These are phyloP conservation scores for Aphaenogaster ashmeadi DNA, from an alignment of 1,140 invertebrate species.

Conservation along the genomic window DNA sequence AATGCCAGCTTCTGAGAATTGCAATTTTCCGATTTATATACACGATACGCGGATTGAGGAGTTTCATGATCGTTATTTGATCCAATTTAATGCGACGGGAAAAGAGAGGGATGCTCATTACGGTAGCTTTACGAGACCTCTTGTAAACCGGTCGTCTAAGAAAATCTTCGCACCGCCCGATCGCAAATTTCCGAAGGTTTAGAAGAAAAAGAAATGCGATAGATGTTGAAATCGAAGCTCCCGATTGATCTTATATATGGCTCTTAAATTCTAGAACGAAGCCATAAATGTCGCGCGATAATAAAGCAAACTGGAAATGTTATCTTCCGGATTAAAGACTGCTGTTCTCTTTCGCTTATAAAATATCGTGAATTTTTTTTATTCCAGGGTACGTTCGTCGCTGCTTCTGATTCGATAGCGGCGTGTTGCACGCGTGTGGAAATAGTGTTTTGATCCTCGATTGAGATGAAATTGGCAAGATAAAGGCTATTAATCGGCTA, in stretches of 20 bases:
- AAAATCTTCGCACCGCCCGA: not conserved
- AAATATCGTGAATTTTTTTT: not conserved
- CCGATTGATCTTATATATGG: not conserved
- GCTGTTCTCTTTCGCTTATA: not conserved
- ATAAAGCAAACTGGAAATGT: not conserved
- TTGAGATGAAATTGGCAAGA: not conserved
- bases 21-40: constrained; percentile 2
- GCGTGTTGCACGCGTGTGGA: not conserved
- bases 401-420: not conserved
- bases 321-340: constrained; percentile 11
- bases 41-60: not conserved
- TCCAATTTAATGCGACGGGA: not conserved
- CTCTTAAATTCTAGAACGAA: not conserved
- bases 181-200: not conserved
- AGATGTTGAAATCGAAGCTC: not conserved
- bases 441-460: not conserved
- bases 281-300: constrained; percentile 1
- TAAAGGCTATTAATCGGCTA: constrained; percentile 5
- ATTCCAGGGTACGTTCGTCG: not conserved
- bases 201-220: not conserved
- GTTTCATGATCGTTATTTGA: not conserved
- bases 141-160: constrained; percentile 1
- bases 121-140: not conserved
- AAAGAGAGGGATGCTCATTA: not conserved
- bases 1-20: not conserved